A percentile compares a stretch with the other conserved stretches of the same genome.
These are phyloP conservation scores for Mystacides longicornis DNA, from an alignment of 2,888 invertebrate genomes.

Conservation along the genomic window DNA sequence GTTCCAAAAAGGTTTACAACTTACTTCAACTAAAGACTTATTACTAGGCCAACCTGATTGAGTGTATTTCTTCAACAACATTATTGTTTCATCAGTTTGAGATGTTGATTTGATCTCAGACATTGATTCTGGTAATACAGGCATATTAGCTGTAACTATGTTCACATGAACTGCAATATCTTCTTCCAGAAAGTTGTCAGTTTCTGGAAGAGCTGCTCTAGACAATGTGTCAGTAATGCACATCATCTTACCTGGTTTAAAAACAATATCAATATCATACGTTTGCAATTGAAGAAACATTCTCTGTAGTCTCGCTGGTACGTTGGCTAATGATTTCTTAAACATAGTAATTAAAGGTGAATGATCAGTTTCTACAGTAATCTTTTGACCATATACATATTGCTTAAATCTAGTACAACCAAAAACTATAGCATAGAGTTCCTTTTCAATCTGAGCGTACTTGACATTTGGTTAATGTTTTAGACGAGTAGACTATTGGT, in stretches of 20 bases:
- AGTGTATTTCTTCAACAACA: background rate
- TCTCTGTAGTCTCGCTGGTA: conserved; percentile 1
- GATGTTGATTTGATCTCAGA: background rate
- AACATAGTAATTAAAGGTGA: conserved; percentile 1
- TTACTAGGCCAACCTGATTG: conserved; percentile 1
- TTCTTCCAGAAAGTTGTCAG: background rate
- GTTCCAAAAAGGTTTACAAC: conserved; percentile 2
- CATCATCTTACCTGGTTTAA: background rate
- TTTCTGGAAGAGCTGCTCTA: conserved; percentile 1
- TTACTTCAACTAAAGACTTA: background rate
- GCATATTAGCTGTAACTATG: background rate
- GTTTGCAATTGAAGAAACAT: background rate
- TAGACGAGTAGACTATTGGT: background rate
- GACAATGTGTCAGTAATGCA: background rate
- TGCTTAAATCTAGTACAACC: conserved; percentile 4
- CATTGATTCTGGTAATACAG: conserved; percentile 3
- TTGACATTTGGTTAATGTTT: conserved; percentile 1
- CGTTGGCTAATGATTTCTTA: background rate
- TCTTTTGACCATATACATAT: conserved; percentile 3
- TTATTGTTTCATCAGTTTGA: background rate
- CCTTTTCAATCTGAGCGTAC: background rate
- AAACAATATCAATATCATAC: conserved; percentile 1
- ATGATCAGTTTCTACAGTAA: background rate
- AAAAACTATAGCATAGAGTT: background rate
- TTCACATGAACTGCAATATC: conserved; percentile 4